A percentile compares a stretch with the other conserved stretches of the same genome.
These are phyloP conservation scores for Drosophila maculinotata DNA, from an alignment of 2,888 invertebrate genomes.

Conservation along the genomic window DNA sequence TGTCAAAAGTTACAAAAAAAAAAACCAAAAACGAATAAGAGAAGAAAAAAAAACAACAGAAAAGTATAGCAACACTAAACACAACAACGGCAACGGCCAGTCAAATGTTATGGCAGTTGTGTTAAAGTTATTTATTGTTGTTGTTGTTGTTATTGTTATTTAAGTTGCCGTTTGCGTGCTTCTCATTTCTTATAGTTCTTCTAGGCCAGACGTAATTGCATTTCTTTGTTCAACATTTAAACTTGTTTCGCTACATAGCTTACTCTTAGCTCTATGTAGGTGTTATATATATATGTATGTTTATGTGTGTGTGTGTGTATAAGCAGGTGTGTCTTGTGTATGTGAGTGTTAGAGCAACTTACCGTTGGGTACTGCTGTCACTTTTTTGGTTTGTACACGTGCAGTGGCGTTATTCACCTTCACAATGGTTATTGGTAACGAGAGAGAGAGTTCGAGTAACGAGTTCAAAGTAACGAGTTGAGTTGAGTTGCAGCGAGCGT, in stretches of 20 bases:
- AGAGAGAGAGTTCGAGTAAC: conserved; percentile 47
- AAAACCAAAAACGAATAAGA: conserved; percentile 12
- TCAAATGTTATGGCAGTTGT: conserved; percentile 70
- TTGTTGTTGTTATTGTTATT: conserved; percentile 39
- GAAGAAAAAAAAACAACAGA: conserved; percentile 19
- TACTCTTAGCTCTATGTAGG: conserved; percentile 51
- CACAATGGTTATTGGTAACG: conserved; percentile 76
- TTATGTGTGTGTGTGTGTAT: conserved; percentile 31
- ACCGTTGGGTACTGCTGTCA: conserved; percentile 96
- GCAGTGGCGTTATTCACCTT: conserved; percentile 99
- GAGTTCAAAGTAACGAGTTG: conserved; percentile 50
- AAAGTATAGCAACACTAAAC: conserved; percentile 39
- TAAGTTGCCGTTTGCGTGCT: conserved; percentile 63
- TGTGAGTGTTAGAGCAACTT: conserved; percentile 85
- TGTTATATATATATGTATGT: conserved; percentile 23
- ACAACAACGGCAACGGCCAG: conserved; percentile 49
- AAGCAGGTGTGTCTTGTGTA: conserved; percentile 36
- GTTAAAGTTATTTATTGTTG: conserved; percentile 42
- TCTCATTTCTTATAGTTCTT: conserved; percentile 56
- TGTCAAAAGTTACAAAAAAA: conserved; percentile 66
- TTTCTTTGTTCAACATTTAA: conserved; percentile 79
- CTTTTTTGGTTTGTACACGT: conserved; percentile 98
- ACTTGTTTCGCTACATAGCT: conserved; percentile 71
- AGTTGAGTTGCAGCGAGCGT: conserved; percentile 71
- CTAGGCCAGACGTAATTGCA: conserved; percentile 77